Conservation (phyloP, 2,888 invertebrate genomes). For the Nymphalis urticae region DNA sequence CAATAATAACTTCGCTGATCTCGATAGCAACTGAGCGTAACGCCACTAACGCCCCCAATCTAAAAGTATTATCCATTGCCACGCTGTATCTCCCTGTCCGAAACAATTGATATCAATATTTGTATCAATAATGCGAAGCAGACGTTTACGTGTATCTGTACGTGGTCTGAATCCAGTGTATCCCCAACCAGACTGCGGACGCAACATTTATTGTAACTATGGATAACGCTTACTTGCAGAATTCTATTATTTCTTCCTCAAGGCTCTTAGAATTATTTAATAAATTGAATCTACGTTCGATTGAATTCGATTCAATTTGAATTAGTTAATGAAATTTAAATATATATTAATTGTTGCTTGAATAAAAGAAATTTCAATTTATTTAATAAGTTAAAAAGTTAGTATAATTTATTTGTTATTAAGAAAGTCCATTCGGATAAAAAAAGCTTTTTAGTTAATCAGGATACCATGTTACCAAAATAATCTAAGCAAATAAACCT, state of each 20-base stretch:
- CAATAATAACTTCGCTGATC: conserved; percentile 19
- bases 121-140: conserved; percentile 79
- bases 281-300: too few relatives aligned
- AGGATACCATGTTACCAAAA: background rate
- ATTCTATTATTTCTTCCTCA: conserved; percentile 42
- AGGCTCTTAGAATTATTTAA: background rate
- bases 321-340: too few relatives aligned
- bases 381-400: too few relatives aligned
- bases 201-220: conserved; percentile 64
- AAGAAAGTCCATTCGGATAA: too few relatives aligned
- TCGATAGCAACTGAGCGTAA: conserved; percentile 1
- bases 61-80: conserved; percentile 55
- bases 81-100: conserved; percentile 69
- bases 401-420: too few relatives aligned
- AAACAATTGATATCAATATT: conserved; percentile 81
- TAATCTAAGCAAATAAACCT: conserved; percentile 1
- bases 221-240: conserved; percentile 49
- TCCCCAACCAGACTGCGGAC: conserved; percentile 49
- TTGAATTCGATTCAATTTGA: too few relatives aligned
- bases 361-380: too few relatives aligned
- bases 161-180: conserved; percentile 70
- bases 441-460: too few relatives aligned
- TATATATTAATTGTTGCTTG: too few relatives aligned
- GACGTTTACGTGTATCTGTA: conserved; percentile 76
- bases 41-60: conserved; percentile 17